These are phyloP conservation scores for Heliocidaris tuberculata DNA, from an alignment of 35 echinoderm and acorn worm species.

Conservation along the genomic window DNA sequence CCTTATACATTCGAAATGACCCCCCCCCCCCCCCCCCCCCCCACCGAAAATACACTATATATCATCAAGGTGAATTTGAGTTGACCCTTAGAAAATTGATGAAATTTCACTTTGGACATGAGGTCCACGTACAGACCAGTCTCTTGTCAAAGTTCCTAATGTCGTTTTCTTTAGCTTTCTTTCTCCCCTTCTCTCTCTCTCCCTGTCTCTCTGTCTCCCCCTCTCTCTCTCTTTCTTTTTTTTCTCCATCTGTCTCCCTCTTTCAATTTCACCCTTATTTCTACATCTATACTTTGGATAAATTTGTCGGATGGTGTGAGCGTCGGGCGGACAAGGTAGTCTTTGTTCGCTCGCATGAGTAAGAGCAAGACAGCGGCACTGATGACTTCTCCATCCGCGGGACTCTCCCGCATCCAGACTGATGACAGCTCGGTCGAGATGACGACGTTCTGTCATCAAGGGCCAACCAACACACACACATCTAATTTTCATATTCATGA, in stretches of 20 bases:
- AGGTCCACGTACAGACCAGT: neutral
- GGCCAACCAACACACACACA: neutral
- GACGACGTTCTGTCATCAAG: constrained; percentile 2
- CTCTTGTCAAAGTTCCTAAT: neutral
- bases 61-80: neutral
- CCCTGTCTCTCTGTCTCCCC: neutral
- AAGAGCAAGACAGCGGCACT: neutral
- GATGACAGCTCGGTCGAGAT: constrained; percentile 24
- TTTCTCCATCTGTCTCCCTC: neutral
- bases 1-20: no score
- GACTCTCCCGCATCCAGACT: neutral
- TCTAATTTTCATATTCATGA: neutral
- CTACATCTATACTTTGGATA: neutral
- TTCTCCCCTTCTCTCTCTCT: neutral
- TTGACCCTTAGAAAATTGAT: neutral
- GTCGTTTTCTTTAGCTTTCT: neutral
- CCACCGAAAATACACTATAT: no score
- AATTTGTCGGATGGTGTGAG: neutral
- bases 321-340: constrained; percentile 20
- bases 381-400: constrained; percentile 29
- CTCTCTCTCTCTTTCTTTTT: neutral
- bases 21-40: no score
- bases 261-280: neutral
- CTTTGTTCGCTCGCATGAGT: constrained; percentile 32
- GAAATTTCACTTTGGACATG: neutral